These are phyloP conservation scores for Oreochromis mossambicus DNA, from an alignment of 2,797 vertebrate genomes.

Conservation along the genomic window DNA sequence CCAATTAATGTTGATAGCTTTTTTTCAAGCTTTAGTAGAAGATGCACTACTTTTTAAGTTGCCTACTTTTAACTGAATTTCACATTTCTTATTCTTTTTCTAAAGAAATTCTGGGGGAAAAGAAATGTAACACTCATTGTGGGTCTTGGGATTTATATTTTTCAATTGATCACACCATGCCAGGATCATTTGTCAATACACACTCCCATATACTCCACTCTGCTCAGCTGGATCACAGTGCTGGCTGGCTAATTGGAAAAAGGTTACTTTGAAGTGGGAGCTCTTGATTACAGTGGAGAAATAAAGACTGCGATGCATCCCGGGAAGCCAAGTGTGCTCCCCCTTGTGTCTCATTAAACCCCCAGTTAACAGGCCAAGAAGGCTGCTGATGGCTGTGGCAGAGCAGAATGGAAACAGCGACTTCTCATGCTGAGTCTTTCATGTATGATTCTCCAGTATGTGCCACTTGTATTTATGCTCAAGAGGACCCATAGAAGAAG, in stretches of 20 bases:
- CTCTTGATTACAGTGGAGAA: constrained; percentile 44
- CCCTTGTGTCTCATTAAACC: constrained; percentile 65
- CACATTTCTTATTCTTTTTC: neutral
- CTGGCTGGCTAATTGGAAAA: constrained; percentile 51
- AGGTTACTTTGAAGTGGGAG: constrained; percentile 60
- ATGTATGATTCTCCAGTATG: constrained; percentile 54
- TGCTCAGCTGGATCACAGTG: constrained; percentile 26
- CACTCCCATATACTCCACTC: neutral
- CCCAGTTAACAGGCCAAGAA: constrained; percentile 44
- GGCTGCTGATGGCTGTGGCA: constrained; percentile 50
- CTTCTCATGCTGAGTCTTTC: constrained; percentile 60
- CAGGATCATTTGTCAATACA: constrained; percentile 13
- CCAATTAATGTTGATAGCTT: constrained; percentile 8
- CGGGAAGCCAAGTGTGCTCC: constrained; percentile 36
- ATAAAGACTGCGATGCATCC: constrained; percentile 34
- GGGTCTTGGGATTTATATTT: neutral
- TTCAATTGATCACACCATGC: neutral
- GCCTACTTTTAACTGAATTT: neutral
- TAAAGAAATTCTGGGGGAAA: neutral
- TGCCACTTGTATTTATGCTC: constrained; percentile 26
- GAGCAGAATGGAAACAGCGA: constrained; percentile 47
- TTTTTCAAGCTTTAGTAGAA: neutral
- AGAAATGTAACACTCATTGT: neutral
- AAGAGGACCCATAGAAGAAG: constrained; percentile 28
- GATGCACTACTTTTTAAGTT: neutral